Conservation (phyloP, 2,113 vertebrate species). For the Xenopus tropicalis region DNA sequence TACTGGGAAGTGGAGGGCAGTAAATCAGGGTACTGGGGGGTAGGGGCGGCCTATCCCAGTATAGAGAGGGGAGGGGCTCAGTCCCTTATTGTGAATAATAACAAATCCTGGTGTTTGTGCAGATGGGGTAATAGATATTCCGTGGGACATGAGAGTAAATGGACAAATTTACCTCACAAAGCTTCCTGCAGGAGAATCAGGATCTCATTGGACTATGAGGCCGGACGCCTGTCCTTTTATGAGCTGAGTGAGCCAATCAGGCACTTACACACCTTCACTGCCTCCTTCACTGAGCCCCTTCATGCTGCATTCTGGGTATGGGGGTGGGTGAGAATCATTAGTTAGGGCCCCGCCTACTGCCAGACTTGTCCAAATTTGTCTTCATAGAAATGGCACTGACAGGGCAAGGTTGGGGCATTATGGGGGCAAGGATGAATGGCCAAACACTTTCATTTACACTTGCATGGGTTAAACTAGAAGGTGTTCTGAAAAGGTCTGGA, state of each 20-base stretch:
- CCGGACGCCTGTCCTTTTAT: slow-evolving; percentile 22
- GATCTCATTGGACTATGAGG: slow-evolving; percentile 21
- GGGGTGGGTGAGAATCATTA: no score
- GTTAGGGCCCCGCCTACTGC: no score
- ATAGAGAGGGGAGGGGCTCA: background rate
- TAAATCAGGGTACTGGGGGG: background rate
- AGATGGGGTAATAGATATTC: no score
- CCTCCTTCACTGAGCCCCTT: slow-evolving; percentile 2
- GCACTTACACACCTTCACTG: slow-evolving; percentile 21
- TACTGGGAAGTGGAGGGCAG: background rate
- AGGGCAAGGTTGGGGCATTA: no score
- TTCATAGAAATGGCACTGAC: no score
- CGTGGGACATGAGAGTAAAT: background rate
- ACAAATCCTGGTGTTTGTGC: slow-evolving; percentile 15
- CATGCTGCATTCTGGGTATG: background rate
- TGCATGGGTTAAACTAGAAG: no score
- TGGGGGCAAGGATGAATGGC: no score
- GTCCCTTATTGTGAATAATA: background rate
- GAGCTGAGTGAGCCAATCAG: slow-evolving; percentile 4
- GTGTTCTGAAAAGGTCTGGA: no score
- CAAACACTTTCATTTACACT: no score
- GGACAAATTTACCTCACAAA: background rate
- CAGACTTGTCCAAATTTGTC: no score
- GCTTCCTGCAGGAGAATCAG: background rate
- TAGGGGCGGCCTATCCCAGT: slow-evolving; percentile 7